Conservation (phyloP, 2,888 invertebrate genomes). For the Latrodectus hesperus region DNA sequence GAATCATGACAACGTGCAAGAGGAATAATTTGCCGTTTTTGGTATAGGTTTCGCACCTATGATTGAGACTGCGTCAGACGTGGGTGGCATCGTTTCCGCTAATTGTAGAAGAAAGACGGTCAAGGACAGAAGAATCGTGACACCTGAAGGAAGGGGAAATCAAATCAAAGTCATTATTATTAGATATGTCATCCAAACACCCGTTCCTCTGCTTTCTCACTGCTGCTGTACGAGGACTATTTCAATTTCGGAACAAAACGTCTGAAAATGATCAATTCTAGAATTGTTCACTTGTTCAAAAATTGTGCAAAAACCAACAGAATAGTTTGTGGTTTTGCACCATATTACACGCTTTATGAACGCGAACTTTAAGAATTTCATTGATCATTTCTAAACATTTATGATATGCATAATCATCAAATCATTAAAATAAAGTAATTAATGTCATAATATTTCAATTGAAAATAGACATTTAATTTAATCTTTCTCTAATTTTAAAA, state of each 20-base stretch:
- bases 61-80: constrained; percentile 98
- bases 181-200: constrained; percentile 18
- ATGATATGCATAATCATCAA: no score
- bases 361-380: no score
- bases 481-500: no score
- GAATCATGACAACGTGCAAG: constrained; percentile 66
- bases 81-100: constrained; percentile 98
- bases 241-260: not conserved
- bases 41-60: constrained; percentile 83
- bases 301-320: no score
- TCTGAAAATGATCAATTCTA: no score
- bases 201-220: not conserved
- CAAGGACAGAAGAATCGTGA: constrained; percentile 96
- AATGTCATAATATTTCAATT: no score
- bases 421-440: no score
- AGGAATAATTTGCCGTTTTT: constrained; percentile 15
- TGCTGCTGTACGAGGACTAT: constrained; percentile 62
- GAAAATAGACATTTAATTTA: no score
- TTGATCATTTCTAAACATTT: no score
- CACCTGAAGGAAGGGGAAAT: constrained; percentile 81
- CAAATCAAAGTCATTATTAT: constrained; percentile 49
- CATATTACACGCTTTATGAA: no score
- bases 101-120: constrained; percentile 99
- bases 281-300: no score
- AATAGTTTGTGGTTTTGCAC: no score